phyloP scores from a whole-genome alignment of 2,113 vertebrate species.

The Misgurnus anguillicaudatus region DNA sequence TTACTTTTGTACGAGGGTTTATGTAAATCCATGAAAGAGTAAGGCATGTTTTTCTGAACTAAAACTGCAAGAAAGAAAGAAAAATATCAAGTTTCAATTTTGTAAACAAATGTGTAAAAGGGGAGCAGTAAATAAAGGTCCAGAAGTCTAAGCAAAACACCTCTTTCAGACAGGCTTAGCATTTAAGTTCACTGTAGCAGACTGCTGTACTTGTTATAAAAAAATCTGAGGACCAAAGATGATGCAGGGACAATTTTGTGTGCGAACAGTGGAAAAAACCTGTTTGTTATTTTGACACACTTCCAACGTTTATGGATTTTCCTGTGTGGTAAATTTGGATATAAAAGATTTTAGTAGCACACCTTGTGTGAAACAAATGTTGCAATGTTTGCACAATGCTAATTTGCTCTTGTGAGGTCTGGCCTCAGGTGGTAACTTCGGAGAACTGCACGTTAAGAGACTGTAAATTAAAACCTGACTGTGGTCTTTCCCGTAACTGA shows the following conservation, averaged over 20 bases:
- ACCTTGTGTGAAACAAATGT: constrained; percentile 73
- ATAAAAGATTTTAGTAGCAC: constrained; percentile 68
- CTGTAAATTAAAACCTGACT: constrained; percentile 61
- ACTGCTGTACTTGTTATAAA: constrained; percentile 78
- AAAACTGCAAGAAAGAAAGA: no score
- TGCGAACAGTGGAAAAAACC: constrained; percentile 77
- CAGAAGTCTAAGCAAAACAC: constrained; percentile 65
- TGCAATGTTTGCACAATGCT: constrained; percentile 74
- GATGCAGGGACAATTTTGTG: constrained; percentile 71
- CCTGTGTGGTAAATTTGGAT: constrained; percentile 71
- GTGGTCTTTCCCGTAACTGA: constrained; percentile 46
- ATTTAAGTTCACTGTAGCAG: constrained; percentile 69
- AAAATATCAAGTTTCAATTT: neutral
- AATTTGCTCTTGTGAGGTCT: constrained; percentile 76
- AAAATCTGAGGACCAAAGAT: constrained; percentile 69
- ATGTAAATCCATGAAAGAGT: neutral
- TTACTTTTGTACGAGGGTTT: neutral
- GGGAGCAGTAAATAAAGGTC: constrained; percentile 12
- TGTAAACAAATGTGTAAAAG: neutral
- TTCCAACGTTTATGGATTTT: constrained; percentile 79
- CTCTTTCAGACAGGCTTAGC: constrained; percentile 69
- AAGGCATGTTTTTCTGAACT: no score
- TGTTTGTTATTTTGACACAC: constrained; percentile 78
- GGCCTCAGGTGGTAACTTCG: constrained; percentile 65
- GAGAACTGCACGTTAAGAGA: constrained; percentile 62